Conservation (phyloP, 2,888 invertebrate genomes). For the Buathra laborator region DNA sequence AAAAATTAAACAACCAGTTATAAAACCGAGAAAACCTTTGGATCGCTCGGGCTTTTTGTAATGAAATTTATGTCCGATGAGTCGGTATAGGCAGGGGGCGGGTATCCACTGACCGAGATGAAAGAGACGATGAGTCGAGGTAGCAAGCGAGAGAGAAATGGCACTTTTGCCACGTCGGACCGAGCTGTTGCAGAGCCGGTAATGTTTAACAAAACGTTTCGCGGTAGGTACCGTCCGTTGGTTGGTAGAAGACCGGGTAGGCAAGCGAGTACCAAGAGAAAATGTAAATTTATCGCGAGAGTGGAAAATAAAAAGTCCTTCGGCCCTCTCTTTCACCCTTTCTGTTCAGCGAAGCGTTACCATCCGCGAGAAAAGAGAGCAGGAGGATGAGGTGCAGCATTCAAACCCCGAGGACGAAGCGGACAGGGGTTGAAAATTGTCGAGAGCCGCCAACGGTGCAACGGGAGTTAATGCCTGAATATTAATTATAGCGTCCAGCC, state of each 20-base stretch:
- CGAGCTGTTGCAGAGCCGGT: slow-evolving; percentile 69
- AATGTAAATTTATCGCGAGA: slow-evolving; percentile 80
- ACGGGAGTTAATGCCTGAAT: slow-evolving; percentile 78
- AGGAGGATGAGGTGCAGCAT: slow-evolving; percentile 40
- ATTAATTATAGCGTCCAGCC: slow-evolving; percentile 78
- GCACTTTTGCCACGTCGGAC: slow-evolving; percentile 57
- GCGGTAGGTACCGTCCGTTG: slow-evolving; percentile 58
- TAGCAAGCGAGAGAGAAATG: slow-evolving; percentile 50
- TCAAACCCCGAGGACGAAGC: slow-evolving; percentile 8
- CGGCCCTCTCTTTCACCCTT: slow-evolving; percentile 28
- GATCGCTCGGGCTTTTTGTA: background rate
- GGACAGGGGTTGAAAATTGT: slow-evolving; percentile 67
- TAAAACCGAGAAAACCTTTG: too few species aligned
- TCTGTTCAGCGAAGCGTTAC: slow-evolving; percentile 24
- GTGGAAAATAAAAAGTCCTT: slow-evolving; percentile 46
- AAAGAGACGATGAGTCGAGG: slow-evolving; percentile 22
- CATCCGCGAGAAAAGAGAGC: slow-evolving; percentile 14
- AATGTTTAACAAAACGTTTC: slow-evolving; percentile 80
- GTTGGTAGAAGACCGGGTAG: slow-evolving; percentile 26
- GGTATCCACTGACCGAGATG: background rate
- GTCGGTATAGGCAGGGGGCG: background rate
- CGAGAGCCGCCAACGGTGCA: slow-evolving; percentile 57
- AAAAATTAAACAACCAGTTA: background rate
- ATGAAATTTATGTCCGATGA: slow-evolving; percentile 42
- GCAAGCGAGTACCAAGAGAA: slow-evolving; percentile 64